A percentile compares a stretch with the other conserved stretches of the same genome.
These are phyloP conservation scores for Pandion haliaetus DNA, from an alignment of 2,113 vertebrate species.

Conservation along the genomic window DNA sequence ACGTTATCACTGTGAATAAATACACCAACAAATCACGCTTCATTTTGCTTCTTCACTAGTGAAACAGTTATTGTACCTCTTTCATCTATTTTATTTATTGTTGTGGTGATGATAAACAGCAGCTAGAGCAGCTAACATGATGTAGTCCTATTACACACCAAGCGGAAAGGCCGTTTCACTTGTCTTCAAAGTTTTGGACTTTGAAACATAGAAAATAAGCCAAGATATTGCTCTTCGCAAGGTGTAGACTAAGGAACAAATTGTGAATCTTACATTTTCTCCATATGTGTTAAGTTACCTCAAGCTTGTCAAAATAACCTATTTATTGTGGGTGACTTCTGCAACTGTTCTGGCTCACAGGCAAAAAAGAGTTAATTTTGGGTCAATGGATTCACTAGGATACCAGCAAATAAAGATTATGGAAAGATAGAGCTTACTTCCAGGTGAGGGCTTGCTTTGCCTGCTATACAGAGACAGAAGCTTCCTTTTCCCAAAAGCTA, in stretches of 20 bases:
- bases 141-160: not conserved
- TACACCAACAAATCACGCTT: not conserved
- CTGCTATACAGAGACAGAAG: not conserved
- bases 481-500: not conserved
- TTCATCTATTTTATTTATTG: not conserved
- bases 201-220: not conserved
- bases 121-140: not conserved
- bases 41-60: not conserved
- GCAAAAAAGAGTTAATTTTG: not conserved
- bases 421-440: not conserved
- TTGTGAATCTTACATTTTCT: not conserved
- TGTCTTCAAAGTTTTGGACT: not conserved
- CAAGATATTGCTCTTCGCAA: not conserved
- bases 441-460: not conserved
- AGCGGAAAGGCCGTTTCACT: not conserved
- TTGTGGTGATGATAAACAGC: not conserved
- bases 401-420: not conserved
- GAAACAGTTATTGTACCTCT: not conserved
- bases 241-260: not conserved
- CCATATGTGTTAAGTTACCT: not conserved
- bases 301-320: not conserved
- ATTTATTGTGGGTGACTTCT: not conserved
- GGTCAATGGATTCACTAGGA: too few species aligned
- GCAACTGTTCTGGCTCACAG: not conserved
- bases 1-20: not conserved